Base-by-base conservation (phyloP, 2,888 invertebrate species). In the Ischnus inquisitorius region DNA sequence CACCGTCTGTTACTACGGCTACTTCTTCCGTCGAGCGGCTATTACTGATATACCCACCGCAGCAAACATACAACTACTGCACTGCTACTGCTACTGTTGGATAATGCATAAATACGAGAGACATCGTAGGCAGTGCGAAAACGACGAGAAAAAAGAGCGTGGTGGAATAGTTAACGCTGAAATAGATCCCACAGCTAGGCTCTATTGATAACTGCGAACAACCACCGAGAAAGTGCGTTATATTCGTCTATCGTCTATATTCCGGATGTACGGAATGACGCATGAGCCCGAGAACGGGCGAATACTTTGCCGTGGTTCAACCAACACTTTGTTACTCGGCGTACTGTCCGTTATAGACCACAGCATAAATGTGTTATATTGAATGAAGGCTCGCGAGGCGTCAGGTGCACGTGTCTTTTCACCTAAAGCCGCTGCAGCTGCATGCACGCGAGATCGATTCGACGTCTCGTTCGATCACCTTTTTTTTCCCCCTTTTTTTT, bases 371-470 rank as follows among this genome's bases (percentile, higher is more conserved):
- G 54, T 54, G 19, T 54, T 22, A 54, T 54, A 54, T 54, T 54
- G 54, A 54, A 54, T 19, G 22, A 54, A 12, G 22, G 10, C 10
- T 22, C 54, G 54, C 54, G 54, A 25, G 28, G 54, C 79, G 64
- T 79, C 71, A 71, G 79, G 64, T 79, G 71, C 43, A 39, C 25
- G 39, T 22, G 41, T 48, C 48, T 25, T 43, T 43, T 43, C 75
- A 34, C 60, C 34, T 34, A 5, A n/a, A 65, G 4, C 46, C 54
- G 25, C 65, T 43, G 48, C 46, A 39, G 25, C 67, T 39, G 43
- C 64, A 69, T 39, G 43, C 64, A 69, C 48, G 54, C 69, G 54
- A 41, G 28, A 69, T 64, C 51, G 41, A 51, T 48, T 46, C 34
- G 46, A 16, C 54, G 48, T 68, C 12, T 64, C 34, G 14, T 10